Evolutionary conservation across 1,140 invertebrate genomes (phyloP).

Genomic region (Panagrolaimus sp.): DNA sequence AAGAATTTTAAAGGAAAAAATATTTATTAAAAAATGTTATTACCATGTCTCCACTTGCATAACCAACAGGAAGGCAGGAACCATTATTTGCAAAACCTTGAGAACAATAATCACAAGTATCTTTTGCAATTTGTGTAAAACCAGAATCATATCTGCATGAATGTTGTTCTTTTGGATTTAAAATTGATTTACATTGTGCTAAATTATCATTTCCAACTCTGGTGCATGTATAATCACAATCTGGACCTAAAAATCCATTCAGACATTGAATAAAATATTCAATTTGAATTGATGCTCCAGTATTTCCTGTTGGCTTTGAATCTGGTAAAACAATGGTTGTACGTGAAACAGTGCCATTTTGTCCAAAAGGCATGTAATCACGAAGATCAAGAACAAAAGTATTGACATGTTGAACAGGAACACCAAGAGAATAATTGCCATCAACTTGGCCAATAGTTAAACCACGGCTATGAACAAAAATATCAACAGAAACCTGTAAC

Average conservation of each 20-base stretch:
- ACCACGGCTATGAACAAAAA: slow-evolving; percentile 1
- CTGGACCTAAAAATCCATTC: not conserved
- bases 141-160: not conserved
- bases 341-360: not conserved
- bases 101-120: not conserved
- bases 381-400: slow-evolving; percentile 7
- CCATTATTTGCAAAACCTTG: not conserved
- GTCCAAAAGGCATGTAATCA: not conserved
- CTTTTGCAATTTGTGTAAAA: slow-evolving; percentile 5
- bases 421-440: not conserved
- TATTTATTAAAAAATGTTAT: not conserved
- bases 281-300: not conserved
- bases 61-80: not conserved
- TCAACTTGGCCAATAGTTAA: not conserved
- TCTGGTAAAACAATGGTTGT: not conserved
- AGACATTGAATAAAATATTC: slow-evolving; percentile 2
- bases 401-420: not conserved
- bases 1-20: not conserved
- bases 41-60: not conserved
- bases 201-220: not conserved
- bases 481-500: slow-evolving; percentile 1
- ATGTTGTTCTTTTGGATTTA: not conserved
- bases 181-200: not conserved
- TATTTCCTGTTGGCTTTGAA: not conserved
- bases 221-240: slow-evolving; percentile 11